Percentiles rank a stretch among this genome's conserved stretches.
Conservation (phyloP, 2,113 vertebrate species). For the Morone chrysops region DNA sequence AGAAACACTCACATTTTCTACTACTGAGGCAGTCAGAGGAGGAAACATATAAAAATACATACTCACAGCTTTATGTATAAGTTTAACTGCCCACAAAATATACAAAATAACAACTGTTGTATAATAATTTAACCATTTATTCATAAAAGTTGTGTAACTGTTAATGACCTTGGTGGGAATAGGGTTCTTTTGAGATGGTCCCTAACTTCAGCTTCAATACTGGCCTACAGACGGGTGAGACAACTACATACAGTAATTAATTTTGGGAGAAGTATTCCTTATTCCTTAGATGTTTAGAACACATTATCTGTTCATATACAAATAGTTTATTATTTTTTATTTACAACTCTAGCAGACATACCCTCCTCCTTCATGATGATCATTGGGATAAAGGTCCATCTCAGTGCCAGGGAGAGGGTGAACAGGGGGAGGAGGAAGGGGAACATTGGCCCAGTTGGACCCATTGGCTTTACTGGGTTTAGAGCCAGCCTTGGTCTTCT, state of each 20-base stretch:
- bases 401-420: constrained; percentile 98
- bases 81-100: no score
- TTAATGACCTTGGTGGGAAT: not conserved
- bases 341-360: constrained; percentile 56
- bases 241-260: no score
- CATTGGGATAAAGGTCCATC: constrained; percentile 92
- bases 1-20: not conserved
- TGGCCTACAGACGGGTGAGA: no score
- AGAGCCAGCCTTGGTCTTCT: constrained; percentile 93
- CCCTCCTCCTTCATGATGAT: constrained; percentile 94
- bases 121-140: not conserved
- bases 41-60: not conserved
- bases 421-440: constrained; percentile 94
- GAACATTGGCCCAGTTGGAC: constrained; percentile 95
- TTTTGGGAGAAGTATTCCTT: no score
- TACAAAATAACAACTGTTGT: no score
- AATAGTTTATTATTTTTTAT: not conserved
- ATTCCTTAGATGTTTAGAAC: not conserved
- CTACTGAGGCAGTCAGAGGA: not conserved
- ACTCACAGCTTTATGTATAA: no score
- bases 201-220: no score
- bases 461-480: constrained; percentile 94
- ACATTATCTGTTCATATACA: not conserved
- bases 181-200: no score
- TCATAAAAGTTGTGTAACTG: not conserved